Evolutionary conservation across 2,113 vertebrate genomes (phyloP).

Genomic region (Pavo muticus): DNA sequence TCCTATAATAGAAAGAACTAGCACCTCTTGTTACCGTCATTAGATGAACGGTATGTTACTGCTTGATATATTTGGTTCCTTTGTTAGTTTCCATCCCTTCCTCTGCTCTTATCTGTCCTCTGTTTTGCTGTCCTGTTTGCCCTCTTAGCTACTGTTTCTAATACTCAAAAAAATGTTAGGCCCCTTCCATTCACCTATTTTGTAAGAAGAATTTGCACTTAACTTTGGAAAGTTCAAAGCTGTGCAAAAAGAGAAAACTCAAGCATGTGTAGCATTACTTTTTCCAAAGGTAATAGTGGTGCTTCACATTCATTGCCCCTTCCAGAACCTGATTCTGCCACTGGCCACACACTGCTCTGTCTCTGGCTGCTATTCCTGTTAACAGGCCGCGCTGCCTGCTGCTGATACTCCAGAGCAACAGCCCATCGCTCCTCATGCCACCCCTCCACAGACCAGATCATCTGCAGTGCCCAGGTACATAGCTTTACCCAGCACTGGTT

Average conservation of each 20-base stretch:
- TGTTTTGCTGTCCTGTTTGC: background rate
- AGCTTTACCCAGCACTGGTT: background rate
- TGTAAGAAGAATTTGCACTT: background rate
- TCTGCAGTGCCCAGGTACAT: rapidly evolving
- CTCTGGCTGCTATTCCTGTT: background rate
- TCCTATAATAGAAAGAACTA: background rate
- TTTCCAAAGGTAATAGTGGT: no score
- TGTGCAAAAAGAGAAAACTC: background rate
- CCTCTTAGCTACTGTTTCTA: background rate
- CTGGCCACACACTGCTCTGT: background rate
- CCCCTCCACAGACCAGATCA: background rate
- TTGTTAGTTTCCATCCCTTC: background rate
- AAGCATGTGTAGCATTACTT: background rate
- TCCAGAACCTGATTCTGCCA: background rate
- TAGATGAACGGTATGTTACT: background rate
- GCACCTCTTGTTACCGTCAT: background rate
- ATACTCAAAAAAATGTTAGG: background rate
- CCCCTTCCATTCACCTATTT: background rate
- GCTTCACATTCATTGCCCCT: background rate
- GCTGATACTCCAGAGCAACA: background rate
- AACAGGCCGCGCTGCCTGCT: rapidly evolving
- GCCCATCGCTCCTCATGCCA: background rate
- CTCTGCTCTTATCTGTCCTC: background rate
- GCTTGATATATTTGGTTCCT: background rate
- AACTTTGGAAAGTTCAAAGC: background rate